Percentiles rank a stretch among this genome's conserved stretches.
phyloP scores from a whole-genome alignment of 1,140 invertebrate genomes.

The Aleiodes sp. region DNA sequence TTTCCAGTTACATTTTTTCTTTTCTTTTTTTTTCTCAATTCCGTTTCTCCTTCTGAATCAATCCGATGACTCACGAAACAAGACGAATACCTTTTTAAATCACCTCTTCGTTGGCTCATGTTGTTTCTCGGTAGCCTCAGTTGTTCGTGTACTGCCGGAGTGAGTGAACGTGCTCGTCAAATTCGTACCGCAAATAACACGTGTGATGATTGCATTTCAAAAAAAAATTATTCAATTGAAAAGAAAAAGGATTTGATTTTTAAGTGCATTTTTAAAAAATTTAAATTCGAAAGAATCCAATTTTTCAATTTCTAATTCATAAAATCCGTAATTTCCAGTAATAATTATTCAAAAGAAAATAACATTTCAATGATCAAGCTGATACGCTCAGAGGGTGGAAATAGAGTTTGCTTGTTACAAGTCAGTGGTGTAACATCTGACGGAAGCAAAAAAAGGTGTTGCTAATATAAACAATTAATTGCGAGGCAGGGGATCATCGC shows the following conservation, averaged over 20 bases:
- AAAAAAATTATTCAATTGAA: background rate
- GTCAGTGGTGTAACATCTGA: background rate
- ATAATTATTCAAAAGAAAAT: no score
- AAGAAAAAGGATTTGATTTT: background rate
- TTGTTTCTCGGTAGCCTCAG: background rate
- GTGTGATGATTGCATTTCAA: no score
- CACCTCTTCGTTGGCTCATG: background rate
- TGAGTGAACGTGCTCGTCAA: background rate
- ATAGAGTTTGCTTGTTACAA: no score
- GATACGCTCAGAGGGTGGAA: no score
- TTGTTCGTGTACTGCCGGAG: background rate
- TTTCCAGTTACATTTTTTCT: slow-evolving; percentile 17
- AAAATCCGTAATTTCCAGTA: no score
- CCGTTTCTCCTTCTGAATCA: background rate
- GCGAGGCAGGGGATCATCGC: background rate
- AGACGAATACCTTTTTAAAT: slow-evolving; percentile 15
- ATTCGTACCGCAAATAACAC: background rate
- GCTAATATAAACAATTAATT: slow-evolving; percentile 27
- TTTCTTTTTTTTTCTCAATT: slow-evolving; percentile 18
- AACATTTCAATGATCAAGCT: no score
- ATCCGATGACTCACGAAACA: slow-evolving; percentile 29
- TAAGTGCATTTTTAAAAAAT: no score
- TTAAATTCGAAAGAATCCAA: no score
- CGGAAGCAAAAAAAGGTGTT: slow-evolving; percentile 19
- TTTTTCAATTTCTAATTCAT: no score